A percentile compares a stretch with the other conserved stretches of the same genome.
These are phyloP conservation scores for Quiscalus mexicanus DNA, from an alignment of 2,113 vertebrate species.

Conservation along the genomic window DNA sequence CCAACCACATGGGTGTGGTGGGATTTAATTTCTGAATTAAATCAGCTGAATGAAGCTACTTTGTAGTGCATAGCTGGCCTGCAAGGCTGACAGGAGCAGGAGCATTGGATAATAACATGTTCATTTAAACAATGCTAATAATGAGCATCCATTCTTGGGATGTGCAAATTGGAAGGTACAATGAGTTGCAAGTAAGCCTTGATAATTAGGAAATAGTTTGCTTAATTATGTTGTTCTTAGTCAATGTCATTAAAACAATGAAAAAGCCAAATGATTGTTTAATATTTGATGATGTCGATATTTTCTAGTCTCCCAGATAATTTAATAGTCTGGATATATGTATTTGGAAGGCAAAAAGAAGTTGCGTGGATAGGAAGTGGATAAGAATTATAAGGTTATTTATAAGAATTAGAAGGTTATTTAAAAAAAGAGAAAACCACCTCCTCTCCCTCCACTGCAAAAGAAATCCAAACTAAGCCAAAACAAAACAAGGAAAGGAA, in stretches of 20 bases:
- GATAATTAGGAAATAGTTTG: background rate
- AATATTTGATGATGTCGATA: background rate
- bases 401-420: background rate
- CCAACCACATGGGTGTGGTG: constrained; percentile 51
- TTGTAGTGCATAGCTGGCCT: background rate
- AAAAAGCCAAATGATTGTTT: background rate
- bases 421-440: background rate
- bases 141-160: background rate
- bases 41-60: background rate
- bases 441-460: background rate
- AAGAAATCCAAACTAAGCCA: background rate
- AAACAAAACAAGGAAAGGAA: background rate
- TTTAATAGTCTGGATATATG: background rate
- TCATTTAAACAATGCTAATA: background rate
- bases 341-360: background rate
- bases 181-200: background rate
- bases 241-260: background rate
- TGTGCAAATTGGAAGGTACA: background rate
- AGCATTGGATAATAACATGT: background rate
- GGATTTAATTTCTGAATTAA: constrained; percentile 1
- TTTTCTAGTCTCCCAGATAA: background rate
- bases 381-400: background rate
- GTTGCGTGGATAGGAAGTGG: background rate
- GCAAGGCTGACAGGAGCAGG: background rate
- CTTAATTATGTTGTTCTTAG: background rate